A percentile compares a stretch with the other conserved stretches of the same genome.
Conservation (phyloP, 1,140 invertebrate genomes). For the Patella vulgata region DNA sequence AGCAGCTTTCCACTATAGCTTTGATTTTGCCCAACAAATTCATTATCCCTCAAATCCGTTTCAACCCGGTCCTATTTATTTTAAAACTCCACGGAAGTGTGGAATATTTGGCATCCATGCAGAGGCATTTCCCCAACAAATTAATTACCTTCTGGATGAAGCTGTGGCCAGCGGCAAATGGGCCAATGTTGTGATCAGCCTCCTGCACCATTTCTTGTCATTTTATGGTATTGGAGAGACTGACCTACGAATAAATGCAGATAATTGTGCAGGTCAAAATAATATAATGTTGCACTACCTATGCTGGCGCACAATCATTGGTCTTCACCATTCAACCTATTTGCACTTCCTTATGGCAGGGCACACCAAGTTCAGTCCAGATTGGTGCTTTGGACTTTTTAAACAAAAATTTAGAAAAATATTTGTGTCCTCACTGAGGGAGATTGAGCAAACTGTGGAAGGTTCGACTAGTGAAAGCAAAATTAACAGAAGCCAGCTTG, state of each 20-base stretch:
- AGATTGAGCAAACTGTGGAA: no score
- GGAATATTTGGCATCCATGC: constrained; percentile 38
- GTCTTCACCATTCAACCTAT: no score
- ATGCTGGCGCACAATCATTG: no score
- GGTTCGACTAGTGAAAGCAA: no score
- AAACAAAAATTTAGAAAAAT: no score
- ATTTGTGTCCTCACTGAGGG: no score
- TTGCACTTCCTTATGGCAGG: no score
- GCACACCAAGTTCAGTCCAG: no score
- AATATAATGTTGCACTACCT: no score
- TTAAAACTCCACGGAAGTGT: constrained; percentile 43
- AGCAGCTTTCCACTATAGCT: constrained; percentile 14
- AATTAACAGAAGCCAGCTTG: constrained; percentile 25
- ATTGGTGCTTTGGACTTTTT: no score
- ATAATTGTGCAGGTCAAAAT: constrained; percentile 32
- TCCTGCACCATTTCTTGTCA: constrained; percentile 32
- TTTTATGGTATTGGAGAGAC: constrained; percentile 29
- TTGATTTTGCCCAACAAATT: constrained; percentile 44
- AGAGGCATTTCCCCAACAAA: constrained; percentile 27
- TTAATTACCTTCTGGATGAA: constrained; percentile 24
- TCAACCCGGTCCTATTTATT: constrained; percentile 46
- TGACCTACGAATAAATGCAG: constrained; percentile 16
- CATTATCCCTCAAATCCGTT: constrained; percentile 37
- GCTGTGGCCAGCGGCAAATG: constrained; percentile 8
- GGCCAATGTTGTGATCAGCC: constrained; percentile 27